Conservation (phyloP, 2,888 invertebrate genomes). For the Aporophyla lueneburgensis region DNA sequence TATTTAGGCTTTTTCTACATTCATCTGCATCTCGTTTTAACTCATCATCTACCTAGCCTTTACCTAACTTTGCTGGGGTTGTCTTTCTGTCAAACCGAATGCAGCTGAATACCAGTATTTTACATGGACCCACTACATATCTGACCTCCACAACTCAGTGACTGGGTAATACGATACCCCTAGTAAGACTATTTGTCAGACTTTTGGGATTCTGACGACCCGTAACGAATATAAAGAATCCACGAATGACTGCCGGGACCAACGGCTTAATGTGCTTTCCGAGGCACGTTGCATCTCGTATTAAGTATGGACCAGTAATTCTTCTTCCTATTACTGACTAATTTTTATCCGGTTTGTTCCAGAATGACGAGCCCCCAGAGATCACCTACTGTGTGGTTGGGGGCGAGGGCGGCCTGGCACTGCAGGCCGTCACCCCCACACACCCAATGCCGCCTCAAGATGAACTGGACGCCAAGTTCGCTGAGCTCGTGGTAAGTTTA, state of each 20-base stretch:
- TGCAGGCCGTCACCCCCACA: conserved; percentile 97
- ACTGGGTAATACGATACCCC: no score
- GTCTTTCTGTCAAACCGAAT: no score
- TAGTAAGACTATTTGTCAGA: no score
- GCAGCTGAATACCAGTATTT: no score
- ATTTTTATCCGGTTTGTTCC: conserved; percentile 71
- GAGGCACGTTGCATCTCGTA: background rate
- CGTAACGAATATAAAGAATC: no score
- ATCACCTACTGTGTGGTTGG: conserved; percentile 98
- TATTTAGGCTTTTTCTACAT: background rate
- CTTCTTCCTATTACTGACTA: background rate
- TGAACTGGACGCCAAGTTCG: conserved; percentile 98
- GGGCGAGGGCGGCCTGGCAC: conserved; percentile 95
- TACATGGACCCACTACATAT: no score
- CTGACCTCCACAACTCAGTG: no score
- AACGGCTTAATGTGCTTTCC: no score
- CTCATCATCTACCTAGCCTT: no score
- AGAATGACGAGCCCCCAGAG: conserved; percentile 99
- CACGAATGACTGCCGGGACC: no score
- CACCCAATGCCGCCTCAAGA: conserved; percentile 98
- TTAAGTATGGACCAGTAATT: background rate
- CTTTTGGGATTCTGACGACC: no score
- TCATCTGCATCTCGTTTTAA: background rate
- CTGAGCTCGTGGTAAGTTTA: conserved; percentile 96
- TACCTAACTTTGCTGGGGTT: no score